Percentiles rank a stretch among this genome's conserved stretches.
Conservation (phyloP, 2,888 invertebrate genomes). For the Chymomyza caudatula region DNA sequence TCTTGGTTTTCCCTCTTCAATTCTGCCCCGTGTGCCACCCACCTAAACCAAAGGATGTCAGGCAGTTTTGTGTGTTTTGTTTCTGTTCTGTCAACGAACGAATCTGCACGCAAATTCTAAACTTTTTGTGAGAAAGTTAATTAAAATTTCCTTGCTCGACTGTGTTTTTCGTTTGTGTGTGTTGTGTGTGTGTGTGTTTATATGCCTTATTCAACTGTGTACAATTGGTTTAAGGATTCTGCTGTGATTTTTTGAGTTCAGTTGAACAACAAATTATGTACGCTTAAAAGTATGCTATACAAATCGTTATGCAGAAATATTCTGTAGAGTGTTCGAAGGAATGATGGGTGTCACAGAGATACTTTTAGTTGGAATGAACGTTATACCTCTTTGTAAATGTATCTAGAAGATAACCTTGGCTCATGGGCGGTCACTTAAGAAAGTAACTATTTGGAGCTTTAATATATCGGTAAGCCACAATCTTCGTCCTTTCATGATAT, state of each 20-base stretch:
- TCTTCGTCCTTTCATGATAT: too few species aligned
- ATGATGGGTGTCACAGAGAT: too few species aligned
- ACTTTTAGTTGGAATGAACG: too few species aligned
- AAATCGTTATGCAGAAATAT: not conserved
- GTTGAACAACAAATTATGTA: not conserved
- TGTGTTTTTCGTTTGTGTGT: not conserved
- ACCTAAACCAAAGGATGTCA: not conserved
- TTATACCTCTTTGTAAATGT: too few species aligned
- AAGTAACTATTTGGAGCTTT: too few species aligned
- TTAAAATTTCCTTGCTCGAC: conserved; percentile 20
- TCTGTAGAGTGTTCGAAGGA: too few species aligned
- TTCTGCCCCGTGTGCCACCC: not conserved
- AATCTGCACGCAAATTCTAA: conserved; percentile 24
- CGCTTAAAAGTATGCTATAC: not conserved
- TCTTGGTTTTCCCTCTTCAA: not conserved
- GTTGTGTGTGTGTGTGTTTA: not conserved
- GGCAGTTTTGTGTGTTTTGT: not conserved
- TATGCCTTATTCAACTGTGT: not conserved
- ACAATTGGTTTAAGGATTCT: not conserved
- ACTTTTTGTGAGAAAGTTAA: conserved; percentile 35
- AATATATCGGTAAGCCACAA: too few species aligned
- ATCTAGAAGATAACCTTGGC: too few species aligned
- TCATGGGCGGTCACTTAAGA: too few species aligned
- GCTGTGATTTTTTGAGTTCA: not conserved
- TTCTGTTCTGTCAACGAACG: conserved; percentile 14